Conservation (phyloP, 2,888 invertebrate genomes). For the Hesperia comma region DNA sequence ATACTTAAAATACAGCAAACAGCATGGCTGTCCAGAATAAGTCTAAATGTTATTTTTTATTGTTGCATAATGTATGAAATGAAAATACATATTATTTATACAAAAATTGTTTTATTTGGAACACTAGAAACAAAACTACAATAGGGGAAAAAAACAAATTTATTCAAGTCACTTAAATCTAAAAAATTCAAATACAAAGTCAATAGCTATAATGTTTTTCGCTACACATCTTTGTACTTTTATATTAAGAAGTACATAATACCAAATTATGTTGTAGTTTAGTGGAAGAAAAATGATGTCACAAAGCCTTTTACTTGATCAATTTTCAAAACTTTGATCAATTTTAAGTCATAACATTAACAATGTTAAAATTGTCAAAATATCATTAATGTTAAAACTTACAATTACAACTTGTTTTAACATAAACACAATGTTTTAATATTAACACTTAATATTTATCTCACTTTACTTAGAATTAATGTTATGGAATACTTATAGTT, state of each 20-base stretch:
- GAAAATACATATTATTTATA: slow-evolving; percentile 43
- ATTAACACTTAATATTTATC: slow-evolving; percentile 4
- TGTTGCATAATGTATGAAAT: slow-evolving; percentile 37
- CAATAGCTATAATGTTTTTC: background rate
- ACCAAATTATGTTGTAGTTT: background rate
- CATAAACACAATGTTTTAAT: too few relatives aligned
- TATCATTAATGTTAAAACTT: too few relatives aligned
- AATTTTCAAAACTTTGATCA: background rate
- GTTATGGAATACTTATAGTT: slow-evolving; percentile 8
- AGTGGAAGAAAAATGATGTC: background rate
- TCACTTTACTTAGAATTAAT: slow-evolving; percentile 9
- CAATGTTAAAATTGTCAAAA: too few relatives aligned
- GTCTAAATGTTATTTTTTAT: slow-evolving; percentile 39
- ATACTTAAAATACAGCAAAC: background rate
- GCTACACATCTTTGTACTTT: background rate
- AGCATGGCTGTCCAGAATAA: slow-evolving; percentile 15
- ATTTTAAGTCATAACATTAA: too few relatives aligned
- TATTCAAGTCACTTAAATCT: slow-evolving; percentile 13
- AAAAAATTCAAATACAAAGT: slow-evolving; percentile 15
- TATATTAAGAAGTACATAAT: background rate
- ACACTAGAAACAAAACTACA: slow-evolving; percentile 23
- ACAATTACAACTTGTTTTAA: too few relatives aligned
- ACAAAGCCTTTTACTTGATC: background rate
- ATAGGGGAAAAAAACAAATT: slow-evolving; percentile 10
- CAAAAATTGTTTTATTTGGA: slow-evolving; percentile 35